Evolutionary conservation across 2,113 vertebrate species (phyloP), one percentile per base, ranked within the genome.

Genomic region (Hippocampus guttulatus): DNA sequence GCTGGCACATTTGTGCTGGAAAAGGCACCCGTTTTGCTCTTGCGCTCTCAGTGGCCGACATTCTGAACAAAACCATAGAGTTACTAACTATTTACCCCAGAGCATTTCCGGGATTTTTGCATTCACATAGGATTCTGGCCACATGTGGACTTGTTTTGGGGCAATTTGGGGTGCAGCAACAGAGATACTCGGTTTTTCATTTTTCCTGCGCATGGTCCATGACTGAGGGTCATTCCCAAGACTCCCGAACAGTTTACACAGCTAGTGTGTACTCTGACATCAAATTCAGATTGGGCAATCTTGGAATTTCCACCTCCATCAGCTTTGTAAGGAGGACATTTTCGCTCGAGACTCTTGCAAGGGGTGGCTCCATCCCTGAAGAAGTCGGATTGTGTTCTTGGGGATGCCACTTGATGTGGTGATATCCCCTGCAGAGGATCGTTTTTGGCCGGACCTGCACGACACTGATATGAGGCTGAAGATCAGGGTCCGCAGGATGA

Each of bases 401-500:
- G 89, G 82, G 90, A 95, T 94, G 93, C 94, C 93, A 86, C 79
- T 95, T 87, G 92, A 95, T 91, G 92, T 94, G 83, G 91, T 93
- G 88, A 89, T 95, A 21, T 88, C 92, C 81, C 88, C 93, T 51
- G 84, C 87, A 40, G 91, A 94, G 92, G 90, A 94, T 90, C 92
- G 89, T 86, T 93, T 94, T 87, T 95, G 95, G 94, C 87, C 93
- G 18, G 92, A 93, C 80, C 90, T 92, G 83, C 93, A 90, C 81
- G 92, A 91, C 77, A 89, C 92, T 71, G 93, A 94, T 87, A 94
- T 95, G 94, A 94, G 95, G 91, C 91, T 95, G 92, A 96, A 95
- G 92, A 95, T 95, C 85, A 93, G 95, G 89, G 95, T 95, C 85
- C 93, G 94, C 77, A 91, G 94, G 81, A 94, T 94, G 92, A 95